Evolutionary conservation across 1,140 invertebrate species (phyloP), one percentile per base, ranked within the genome.

Genomic region (Mesaphorura yosii): DNA sequence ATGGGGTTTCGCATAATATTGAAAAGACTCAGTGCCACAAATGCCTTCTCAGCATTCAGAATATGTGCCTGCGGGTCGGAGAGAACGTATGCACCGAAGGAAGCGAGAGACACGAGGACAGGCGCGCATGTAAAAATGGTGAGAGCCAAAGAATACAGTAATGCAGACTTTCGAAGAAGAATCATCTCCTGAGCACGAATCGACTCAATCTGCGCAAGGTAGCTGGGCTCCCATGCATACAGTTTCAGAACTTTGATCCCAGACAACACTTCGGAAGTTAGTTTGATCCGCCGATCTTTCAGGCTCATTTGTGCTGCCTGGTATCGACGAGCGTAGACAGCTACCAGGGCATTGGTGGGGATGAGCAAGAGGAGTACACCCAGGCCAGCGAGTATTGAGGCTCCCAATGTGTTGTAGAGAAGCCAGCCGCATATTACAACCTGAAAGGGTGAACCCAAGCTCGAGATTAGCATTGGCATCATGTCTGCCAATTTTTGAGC

Each of bases 21-120:
- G 77, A 99, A 98, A 65, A 98, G 79, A 67, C 92, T 86, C 60
- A 98, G 76, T 60, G 93, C 89, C 57, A 98, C 93, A 76, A 98
- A 98, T 60, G 88, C 93, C 66, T 79, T 91, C 68, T 79, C 77
- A 63, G 91, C 83, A 69, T 91, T 82, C 66, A 98, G 74, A 55
- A 88, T 75, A 67, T 88, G 82, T n/a, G n/a, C n/a, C 14, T 64
- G 64, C 3, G 64, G 59, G 59, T 72, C 68, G 2, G 67, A 48
- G 68, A 92, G 71, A 64, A 92, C 82, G 19, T 48, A 61, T 37
- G 26, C 53, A 54, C 67, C 65, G 62, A 81, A 80, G 4, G 76
- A 73, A 4, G 69, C 74, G 29, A 95, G 74, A 63, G 86, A 78
- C 75, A 97, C 91, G 80, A 96, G 75, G 70, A 94, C 93, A 22